Conservation (phyloP, 2,888 invertebrate genomes). For the Spatulosminthurus flaviceps region DNA sequence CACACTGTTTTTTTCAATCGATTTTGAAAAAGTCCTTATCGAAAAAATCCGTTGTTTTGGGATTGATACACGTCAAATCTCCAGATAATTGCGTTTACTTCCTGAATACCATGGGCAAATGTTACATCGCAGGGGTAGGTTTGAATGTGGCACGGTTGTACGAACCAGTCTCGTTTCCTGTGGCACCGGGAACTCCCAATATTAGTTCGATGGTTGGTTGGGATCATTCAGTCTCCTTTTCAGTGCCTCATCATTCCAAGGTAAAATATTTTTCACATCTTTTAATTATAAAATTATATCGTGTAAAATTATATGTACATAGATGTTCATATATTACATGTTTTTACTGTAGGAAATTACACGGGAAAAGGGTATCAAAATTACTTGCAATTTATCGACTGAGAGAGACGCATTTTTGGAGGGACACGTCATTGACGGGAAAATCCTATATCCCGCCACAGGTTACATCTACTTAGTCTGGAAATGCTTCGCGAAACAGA, state of each 20-base stretch:
- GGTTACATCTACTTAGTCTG: slow-evolving; percentile 86
- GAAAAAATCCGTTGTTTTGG: slow-evolving; percentile 48
- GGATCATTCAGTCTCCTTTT: slow-evolving; percentile 75
- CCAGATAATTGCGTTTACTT: background rate
- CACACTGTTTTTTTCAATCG: slow-evolving; percentile 71
- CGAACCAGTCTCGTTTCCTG: slow-evolving; percentile 80
- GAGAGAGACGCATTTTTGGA: slow-evolving; percentile 77
- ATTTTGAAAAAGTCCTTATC: slow-evolving; percentile 69
- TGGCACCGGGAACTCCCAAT: slow-evolving; percentile 86
- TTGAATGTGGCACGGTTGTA: slow-evolving; percentile 80
- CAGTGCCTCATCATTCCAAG: slow-evolving; percentile 56
- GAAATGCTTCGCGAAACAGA: slow-evolving; percentile 78
- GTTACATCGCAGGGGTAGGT: slow-evolving; percentile 81
- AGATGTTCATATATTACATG: too few relatives aligned
- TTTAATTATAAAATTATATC: too few relatives aligned
- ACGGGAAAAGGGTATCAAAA: background rate
- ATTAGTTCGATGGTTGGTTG: slow-evolving; percentile 83
- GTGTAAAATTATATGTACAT: too few relatives aligned
- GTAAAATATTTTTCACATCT: too few relatives aligned
- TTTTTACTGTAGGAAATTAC: background rate
- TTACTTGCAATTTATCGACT: slow-evolving; percentile 65
- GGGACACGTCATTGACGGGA: slow-evolving; percentile 87
- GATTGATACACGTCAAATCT: slow-evolving; percentile 1
- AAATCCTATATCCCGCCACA: slow-evolving; percentile 93
- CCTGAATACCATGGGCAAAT: slow-evolving; percentile 64